A percentile compares a stretch with the other conserved stretches of the same genome.
Conservation (phyloP, 2,888 invertebrate species). For the Andrena flavipes region DNA sequence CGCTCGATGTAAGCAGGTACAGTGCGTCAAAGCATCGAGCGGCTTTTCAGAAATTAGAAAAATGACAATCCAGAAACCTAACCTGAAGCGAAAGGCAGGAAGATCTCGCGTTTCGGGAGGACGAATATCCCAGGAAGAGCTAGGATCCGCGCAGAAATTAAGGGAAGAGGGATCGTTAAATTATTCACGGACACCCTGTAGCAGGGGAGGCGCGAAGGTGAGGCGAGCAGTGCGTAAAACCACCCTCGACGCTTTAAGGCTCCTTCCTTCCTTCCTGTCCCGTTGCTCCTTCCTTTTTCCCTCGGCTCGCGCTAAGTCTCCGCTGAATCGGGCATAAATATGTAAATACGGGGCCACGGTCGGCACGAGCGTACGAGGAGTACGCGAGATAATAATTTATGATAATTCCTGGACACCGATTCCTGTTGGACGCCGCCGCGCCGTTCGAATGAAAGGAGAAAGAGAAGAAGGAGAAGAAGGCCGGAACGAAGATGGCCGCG, state of each 20-base stretch:
- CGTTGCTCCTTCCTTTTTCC: constrained; percentile 14
- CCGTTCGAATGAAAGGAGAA: no score
- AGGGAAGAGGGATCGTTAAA: constrained; percentile 55
- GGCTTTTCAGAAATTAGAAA: no score
- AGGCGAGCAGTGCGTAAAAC: constrained; percentile 54
- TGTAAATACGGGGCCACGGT: constrained; percentile 64
- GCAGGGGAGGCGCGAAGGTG: constrained; percentile 31
- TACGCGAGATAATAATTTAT: constrained; percentile 70
- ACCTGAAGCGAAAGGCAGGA: no score
- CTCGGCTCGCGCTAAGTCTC: constrained; percentile 19
- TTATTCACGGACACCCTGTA: constrained; percentile 54
- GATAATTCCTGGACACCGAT: constrained; percentile 73
- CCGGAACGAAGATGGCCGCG: constrained; percentile 32
- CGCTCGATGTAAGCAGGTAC: no score
- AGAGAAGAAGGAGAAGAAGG: constrained; percentile 19
- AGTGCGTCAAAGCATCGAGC: no score
- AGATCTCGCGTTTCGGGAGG: neutral
- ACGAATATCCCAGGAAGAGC: constrained; percentile 15
- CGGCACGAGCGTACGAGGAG: constrained; percentile 7
- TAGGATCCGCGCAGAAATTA: constrained; percentile 48
- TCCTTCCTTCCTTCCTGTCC: constrained; percentile 23
- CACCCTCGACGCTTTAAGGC: constrained; percentile 33
- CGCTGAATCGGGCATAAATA: constrained; percentile 63
- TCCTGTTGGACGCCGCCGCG: constrained; percentile 48
- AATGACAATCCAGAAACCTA: no score